Base-by-base conservation (phyloP, 1,140 invertebrate species). In the Oryzaephilus surinamensis region DNA sequence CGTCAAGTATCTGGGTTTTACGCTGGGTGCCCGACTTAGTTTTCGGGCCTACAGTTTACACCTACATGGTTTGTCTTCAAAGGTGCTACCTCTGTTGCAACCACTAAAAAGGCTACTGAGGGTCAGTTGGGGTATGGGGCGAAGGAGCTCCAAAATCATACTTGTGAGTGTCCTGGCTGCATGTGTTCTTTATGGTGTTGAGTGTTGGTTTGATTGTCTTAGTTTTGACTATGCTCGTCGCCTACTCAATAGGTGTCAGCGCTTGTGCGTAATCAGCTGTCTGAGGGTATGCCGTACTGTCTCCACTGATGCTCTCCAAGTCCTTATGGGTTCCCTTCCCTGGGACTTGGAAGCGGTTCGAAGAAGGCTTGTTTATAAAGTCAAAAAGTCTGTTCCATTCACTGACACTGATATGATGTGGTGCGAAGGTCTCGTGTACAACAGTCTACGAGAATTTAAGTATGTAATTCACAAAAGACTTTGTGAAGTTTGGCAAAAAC, bases 91-190 rank as follows among this genome's bases (percentile, higher is more conserved):
- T 47, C 14, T 31, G 40, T 2, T 21, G 47, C 1, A 41, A 52
- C 0, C 30, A 41, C 1, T 38, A 24, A 12, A 17, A 29, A 3
- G 39, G 41, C 4, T 53, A 48, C 5, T 3, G 8, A 3, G 8
- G 8, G 23, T n/a, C 8, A n/a, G 51, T n/a, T n/a, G n/a, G n/a
- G 48, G 51, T 2, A 17, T 52, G 4, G 32, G 23, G 14, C 42
- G 31, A 31, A 23, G 16, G 2, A 35, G 48, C 0, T n/a, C 55
- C 4, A 30, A 18, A 12, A 19, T 37, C 2, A 14, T 55, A 3
- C 59, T 58, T 24, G 28, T 29, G 14, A 46, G 52, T 57, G 3
- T 54, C 53, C 11, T 21, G 51, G 0, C n/a, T n/a, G 24, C 55
- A 0, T 44, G 36, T 3, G 29, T 50, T 0, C 35, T 45, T 0